Evolutionary conservation across 92 coral and sea anemone species (phyloP).

Genomic region (Phenganax subtilis): DNA sequence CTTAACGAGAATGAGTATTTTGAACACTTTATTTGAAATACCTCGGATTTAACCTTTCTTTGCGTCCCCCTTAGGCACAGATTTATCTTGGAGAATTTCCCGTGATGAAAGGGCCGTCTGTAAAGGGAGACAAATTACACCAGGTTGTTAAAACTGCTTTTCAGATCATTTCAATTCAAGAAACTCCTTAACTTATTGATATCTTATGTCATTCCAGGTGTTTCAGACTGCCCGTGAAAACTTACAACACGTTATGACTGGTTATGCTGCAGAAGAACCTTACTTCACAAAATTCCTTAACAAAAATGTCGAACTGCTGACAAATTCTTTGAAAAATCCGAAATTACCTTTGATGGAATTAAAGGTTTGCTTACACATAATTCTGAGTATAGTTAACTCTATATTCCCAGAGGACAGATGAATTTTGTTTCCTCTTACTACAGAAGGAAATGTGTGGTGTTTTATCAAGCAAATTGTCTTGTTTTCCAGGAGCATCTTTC

Average conservation of each 20-base stretch:
- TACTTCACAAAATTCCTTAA: constrained; percentile 58
- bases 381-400: too few species aligned
- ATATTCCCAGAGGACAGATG: neutral
- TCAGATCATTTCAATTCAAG: neutral
- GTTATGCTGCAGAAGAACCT: constrained; percentile 76
- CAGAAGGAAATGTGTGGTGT: neutral
- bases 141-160: constrained; percentile 53
- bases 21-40: neutral
- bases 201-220: constrained; percentile 40
- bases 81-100: constrained; percentile 67
- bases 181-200: neutral
- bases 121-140: constrained; percentile 78
- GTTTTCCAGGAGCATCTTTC: constrained; percentile 72
- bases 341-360: constrained; percentile 83
- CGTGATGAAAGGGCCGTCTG: constrained; percentile 46
- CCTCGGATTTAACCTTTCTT: neutral
- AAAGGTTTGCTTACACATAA: constrained; percentile 50
- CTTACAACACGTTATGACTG: constrained; percentile 84
- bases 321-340: constrained; percentile 73
- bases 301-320: constrained; percentile 60
- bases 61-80: constrained; percentile 58
- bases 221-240: constrained; percentile 74
- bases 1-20: neutral
- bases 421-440: too few species aligned
- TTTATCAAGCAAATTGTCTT: neutral